Evolutionary conservation across 2,113 vertebrate species (phyloP), one percentile per base, ranked within the genome.

Genomic region (Solea solea): DNA sequence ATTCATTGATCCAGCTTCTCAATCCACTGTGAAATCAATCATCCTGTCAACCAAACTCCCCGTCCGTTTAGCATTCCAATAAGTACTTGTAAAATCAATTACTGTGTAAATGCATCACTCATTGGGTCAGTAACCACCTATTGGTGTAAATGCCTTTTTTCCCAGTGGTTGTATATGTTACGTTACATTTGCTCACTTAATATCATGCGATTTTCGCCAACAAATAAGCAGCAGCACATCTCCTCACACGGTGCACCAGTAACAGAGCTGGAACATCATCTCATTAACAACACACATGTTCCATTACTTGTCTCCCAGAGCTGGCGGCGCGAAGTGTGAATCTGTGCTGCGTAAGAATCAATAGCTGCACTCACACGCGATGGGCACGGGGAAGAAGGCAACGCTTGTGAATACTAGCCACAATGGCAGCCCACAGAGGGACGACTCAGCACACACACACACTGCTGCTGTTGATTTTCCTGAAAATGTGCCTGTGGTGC

Each of bases 11-110:
- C 52, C 11, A 46, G 46, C 41, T 50, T 48, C 34, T 70, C 66
- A 66, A 58, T 77, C 49, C 27, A 39, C 45, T 40, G 28, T 44
- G 49, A 74, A 78, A 80, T 85, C 78, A 83, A 78, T 90, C 56
- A 49, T 16, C 28, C 50, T 27, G 76, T 45, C 80, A 72, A 56
- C 88, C 58, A 76, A 76, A 21, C 58, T 79, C 64, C 49, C 66
- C 15, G 69, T 78, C n/a, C 10, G 2, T 64, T 80, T 81, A 67
- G 78, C 69, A 79, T 81, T 76, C 62, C 72, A 83, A 78, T 82
- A 79, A 57, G 65, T 9, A 45, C 14, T 65, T 25, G 4, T 83
- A 13, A 56, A 81, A 77, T 8, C 51, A 50, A 83, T 88, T 69
- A 12, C 64, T 67, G 25, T 64, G 60, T 52, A 57, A 64, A 81